These are phyloP conservation scores for Lethrus apterus DNA, from an alignment of 1,140 invertebrate species.

Conservation along the genomic window DNA sequence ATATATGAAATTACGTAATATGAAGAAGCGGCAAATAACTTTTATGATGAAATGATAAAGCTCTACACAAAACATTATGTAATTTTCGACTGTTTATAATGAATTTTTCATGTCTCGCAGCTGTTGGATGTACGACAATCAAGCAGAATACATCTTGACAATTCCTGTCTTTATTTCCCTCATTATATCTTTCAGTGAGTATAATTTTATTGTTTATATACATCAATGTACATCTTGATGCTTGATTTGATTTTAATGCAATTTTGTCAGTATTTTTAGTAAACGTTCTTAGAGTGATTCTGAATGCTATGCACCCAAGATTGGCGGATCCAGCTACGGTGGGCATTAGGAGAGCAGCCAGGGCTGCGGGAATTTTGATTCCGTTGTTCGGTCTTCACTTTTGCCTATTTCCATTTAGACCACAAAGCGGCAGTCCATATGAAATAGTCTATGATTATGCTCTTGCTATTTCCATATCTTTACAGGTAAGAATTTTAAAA, in stretches of 20 bases:
- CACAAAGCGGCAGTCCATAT: conserved; percentile 52
- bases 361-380: conserved; percentile 74
- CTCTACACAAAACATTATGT: neutral
- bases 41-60: neutral
- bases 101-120: conserved; percentile 45
- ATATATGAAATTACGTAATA: neutral
- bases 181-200: conserved; percentile 47
- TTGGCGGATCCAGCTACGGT: conserved; percentile 48
- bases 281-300: conserved; percentile 75
- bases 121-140: conserved; percentile 72
- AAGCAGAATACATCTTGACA: conserved; percentile 54
- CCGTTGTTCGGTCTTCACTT: conserved; percentile 73
- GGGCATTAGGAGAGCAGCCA: conserved; percentile 44
- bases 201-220: conserved; percentile 7
- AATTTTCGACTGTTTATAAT: neutral
- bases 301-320: conserved; percentile 69
- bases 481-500: conserved; percentile 61
- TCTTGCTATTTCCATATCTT: conserved; percentile 69
- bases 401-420: conserved; percentile 71
- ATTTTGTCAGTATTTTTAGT: conserved; percentile 71
- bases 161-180: conserved; percentile 68
- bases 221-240: neutral
- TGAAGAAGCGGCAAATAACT: neutral
- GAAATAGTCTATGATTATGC: conserved; percentile 67
- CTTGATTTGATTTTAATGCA: neutral